Conservation (phyloP, 2,113 vertebrate genomes). For the Percopsis transmontana region DNA sequence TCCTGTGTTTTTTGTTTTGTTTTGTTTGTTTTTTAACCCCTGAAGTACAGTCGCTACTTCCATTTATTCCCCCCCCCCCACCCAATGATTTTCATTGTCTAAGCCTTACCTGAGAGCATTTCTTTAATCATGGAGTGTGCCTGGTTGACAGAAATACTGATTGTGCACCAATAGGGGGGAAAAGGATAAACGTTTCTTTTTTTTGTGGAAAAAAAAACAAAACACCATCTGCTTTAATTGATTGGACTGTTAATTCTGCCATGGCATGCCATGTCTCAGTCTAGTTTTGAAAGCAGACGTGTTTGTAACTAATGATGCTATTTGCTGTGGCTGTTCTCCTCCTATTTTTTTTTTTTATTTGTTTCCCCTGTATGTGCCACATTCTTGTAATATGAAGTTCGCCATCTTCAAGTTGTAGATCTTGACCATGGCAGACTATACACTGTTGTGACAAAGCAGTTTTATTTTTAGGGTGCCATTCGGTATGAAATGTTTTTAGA, state of each 20-base stretch:
- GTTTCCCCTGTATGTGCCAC: constrained; percentile 31
- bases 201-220: constrained; percentile 21
- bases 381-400: not conserved
- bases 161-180: constrained; percentile 27
- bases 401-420: not conserved
- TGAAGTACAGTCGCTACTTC: constrained; percentile 34
- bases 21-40: constrained; percentile 19
- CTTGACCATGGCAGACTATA: constrained; percentile 12
- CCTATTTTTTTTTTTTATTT: constrained; percentile 37
- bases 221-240: constrained; percentile 14
- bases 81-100: constrained; percentile 23
- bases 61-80: not conserved
- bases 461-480: constrained; percentile 38
- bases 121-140: constrained; percentile 39
- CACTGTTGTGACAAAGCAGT: constrained; percentile 17
- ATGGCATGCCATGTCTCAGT: constrained; percentile 5
- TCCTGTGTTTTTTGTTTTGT: constrained; percentile 47
- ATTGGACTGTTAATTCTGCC: constrained; percentile 24
- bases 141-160: constrained; percentile 5
- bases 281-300: constrained; percentile 27
- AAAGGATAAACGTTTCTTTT: too few species aligned
- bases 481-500: constrained; percentile 32
- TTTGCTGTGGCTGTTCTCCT: constrained; percentile 37
- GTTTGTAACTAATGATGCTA: constrained; percentile 46
- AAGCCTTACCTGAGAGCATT: constrained; percentile 62